Percentiles rank a stretch among this genome's conserved stretches.
Evolutionary conservation across 2,888 invertebrate species (phyloP).

Genomic region (Erynnis tages): DNA sequence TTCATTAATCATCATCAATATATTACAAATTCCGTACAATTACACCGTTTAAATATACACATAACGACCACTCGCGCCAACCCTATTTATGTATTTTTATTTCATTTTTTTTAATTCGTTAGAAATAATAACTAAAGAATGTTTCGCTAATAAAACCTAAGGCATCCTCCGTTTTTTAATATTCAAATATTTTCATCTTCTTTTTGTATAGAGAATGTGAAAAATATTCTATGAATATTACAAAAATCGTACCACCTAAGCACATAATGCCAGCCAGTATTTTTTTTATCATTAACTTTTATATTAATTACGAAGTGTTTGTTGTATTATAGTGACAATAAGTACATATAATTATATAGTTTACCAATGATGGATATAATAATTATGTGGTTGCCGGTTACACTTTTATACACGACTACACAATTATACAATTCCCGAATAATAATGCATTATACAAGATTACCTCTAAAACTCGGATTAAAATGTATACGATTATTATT

Average conservation of each 20-base stretch:
- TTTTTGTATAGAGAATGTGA: not conserved
- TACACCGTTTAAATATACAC: conserved; percentile 37
- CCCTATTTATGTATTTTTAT: conserved; percentile 31
- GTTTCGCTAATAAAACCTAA: conserved; percentile 38
- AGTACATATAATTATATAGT: not conserved
- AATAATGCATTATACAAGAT: not conserved
- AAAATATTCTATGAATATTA: not conserved
- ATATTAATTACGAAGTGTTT: not conserved
- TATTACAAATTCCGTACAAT: conserved; percentile 38
- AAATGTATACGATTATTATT: not conserved
- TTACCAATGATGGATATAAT: conserved; percentile 4
- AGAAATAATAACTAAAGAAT: conserved; percentile 42
- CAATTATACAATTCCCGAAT: conserved; percentile 16
- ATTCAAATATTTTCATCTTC: not conserved
- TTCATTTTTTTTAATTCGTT: conserved; percentile 32
- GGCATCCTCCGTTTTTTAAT: not conserved
- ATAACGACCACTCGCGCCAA: conserved; percentile 31
- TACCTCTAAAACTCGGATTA: conserved; percentile 1
- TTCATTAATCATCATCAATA: conserved; percentile 42
- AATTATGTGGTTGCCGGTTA: no score
- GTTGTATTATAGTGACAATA: not conserved
- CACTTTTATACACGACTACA: conserved; percentile 12
- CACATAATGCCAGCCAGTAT: conserved; percentile 35
- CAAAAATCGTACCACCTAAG: conserved; percentile 4
- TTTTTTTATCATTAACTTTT: not conserved